phyloP scores from a whole-genome alignment of 2,797 vertebrate genomes.

The Myotis planiceps region DNA sequence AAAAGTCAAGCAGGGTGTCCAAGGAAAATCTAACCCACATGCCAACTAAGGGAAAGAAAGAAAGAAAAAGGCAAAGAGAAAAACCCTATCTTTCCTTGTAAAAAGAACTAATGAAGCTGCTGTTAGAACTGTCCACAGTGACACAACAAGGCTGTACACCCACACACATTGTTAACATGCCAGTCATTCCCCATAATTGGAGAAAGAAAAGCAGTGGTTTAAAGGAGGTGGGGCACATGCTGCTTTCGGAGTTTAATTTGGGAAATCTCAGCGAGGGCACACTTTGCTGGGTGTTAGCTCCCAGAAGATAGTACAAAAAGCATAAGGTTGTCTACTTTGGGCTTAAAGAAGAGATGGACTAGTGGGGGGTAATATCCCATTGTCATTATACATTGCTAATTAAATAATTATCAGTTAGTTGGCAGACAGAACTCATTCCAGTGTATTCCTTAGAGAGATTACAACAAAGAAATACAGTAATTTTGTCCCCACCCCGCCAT shows the following conservation, averaged over 20 bases:
- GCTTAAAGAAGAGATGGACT: slow-evolving; percentile 86
- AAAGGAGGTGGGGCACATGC: slow-evolving; percentile 79
- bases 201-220: slow-evolving; percentile 80
- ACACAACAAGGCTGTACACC: slow-evolving; percentile 86
- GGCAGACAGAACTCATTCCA: slow-evolving; percentile 89
- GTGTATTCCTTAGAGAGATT: slow-evolving; percentile 87
- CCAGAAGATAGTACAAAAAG: slow-evolving; percentile 77
- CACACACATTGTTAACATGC: slow-evolving; percentile 86
- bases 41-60: slow-evolving; percentile 88
- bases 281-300: slow-evolving; percentile 78
- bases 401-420: slow-evolving; percentile 93
- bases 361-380: slow-evolving; percentile 89
- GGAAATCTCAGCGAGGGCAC: slow-evolving; percentile 79
- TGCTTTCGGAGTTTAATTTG: slow-evolving; percentile 80
- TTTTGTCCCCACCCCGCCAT: slow-evolving; percentile 82
- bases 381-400: slow-evolving; percentile 92
- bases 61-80: slow-evolving; percentile 86
- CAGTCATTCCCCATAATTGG: slow-evolving; percentile 83
- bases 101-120: slow-evolving; percentile 90
- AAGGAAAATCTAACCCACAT: slow-evolving; percentile 86
- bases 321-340: slow-evolving; percentile 81
- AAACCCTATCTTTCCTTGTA: slow-evolving; percentile 87
- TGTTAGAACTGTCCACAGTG: slow-evolving; percentile 87
- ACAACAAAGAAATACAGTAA: slow-evolving; percentile 88
- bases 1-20: slow-evolving; percentile 89